Evolutionary conservation across 2,888 invertebrate species (phyloP), one percentile per base, ranked within the genome.

Genomic region (Tetranychus truncatus): DNA sequence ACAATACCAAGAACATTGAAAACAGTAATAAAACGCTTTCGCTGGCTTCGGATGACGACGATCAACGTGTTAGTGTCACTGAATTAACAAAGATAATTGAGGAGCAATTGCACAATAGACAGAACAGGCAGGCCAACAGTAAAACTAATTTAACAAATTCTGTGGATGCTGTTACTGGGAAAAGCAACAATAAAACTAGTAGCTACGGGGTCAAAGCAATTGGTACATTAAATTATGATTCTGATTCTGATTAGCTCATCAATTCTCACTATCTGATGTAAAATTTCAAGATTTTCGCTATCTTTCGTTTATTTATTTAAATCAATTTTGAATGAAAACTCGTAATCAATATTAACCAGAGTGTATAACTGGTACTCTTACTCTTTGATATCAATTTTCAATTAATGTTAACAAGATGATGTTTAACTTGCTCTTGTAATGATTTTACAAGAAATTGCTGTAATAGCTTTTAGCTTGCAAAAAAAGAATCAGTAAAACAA

Each of bases 61-160:
- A 69, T 20, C 69, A 69, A 69, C 20, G 34, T 20, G 21, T 69
- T 5, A 24, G 21, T 69, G 69, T 69, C 5, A 20, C 20, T 24
- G 69, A 69, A 20, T 24, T 69, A 24, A 69, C 69, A 11, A 69
- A 69, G 21, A 24, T 69, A 69, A 69, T 69, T 8, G 69, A 69
- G 69, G 69, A 69, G 69, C 69, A 69, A 24, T 9, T 69, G 21
- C 55, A 55, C 55, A 55, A 55, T 7, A 9, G 55, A 15, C 55
- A 55, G 15, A 55, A 34, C 5, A 34, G 34, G 34, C 3, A 34
- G 34, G 34, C 5, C 34, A 34, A 34, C 34, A 34, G 11, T 55
- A 55, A 55, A 55, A 9, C 55, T 55, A 55, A 55, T 55, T 15
- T 55, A 7, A 55, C 15, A 2, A 55, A 55, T 55, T 55, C 55